Evolutionary conservation across 2,888 invertebrate genomes (phyloP), one percentile per base, ranked within the genome.

Genomic region (Kuschelorhynchus macadamiae): DNA sequence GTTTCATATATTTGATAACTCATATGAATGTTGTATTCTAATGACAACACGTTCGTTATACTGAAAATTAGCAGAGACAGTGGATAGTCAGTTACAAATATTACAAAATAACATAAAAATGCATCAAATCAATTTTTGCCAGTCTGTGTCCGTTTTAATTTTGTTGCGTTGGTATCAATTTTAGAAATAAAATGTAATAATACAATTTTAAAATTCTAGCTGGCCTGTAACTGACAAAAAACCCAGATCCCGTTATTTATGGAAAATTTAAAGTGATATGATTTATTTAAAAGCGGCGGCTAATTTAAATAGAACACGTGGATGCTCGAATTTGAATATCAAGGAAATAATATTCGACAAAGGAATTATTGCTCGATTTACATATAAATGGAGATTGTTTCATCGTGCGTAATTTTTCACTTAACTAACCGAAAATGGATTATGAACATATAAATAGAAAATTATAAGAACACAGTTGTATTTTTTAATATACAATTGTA

Each of bases 341-440:
- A 60, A 52, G 61, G 61, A 61, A 61, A 61, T n/a, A n/a, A n/a
- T 61, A 52, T 33, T 42, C 52, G 12, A 46, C 44, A 44, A 46
- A 32, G 44, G 44, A 36, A 47, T 50, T 53, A 53, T 39, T 53
- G 36, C 32, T 32, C 30, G 36, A 64, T 64, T 56, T 64, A 14
- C 64, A 64, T 64, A 64, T 64, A 64, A 64, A 64, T 64, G 56
- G 64, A 64, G 55, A 64, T 64, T 64, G 56, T 63, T 56, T 63
- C 42, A 63, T 47, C 53, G 55, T 63, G 41, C 30, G 25, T 17
- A 44, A 18, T 56, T 44, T 44, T 56, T 44, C 44, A 44, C 56
- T 56, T 56, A 56, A 44, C 56, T 44, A 21, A n/a, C 44, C 14
- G 32, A 25, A n/a, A 12, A 14, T 14, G 5, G 20, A 25, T 21